These are phyloP conservation scores for Sussaba pulchella DNA, from an alignment of 2,888 invertebrate genomes.

Conservation along the genomic window DNA sequence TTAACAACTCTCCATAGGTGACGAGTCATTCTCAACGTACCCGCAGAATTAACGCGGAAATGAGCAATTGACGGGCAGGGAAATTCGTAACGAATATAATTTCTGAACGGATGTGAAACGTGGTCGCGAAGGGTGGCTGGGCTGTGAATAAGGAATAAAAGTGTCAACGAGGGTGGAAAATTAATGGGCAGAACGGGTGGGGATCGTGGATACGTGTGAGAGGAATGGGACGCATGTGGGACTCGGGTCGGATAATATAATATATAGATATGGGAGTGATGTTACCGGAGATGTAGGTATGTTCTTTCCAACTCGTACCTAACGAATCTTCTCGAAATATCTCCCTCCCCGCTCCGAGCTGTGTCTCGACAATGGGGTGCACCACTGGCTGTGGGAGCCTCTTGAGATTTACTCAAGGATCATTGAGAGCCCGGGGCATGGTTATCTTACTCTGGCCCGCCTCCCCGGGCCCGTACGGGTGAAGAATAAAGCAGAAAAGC, in stretches of 20 bases:
- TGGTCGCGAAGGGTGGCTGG: constrained; percentile 3
- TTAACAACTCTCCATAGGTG: no score
- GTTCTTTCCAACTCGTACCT: constrained; percentile 3
- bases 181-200: background rate
- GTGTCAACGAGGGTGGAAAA: constrained; percentile 7
- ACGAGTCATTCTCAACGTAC: no score
- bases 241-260: background rate
- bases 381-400: constrained; percentile 19
- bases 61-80: no score
- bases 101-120: constrained; percentile 14
- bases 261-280: constrained; percentile 34
- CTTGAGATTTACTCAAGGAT: constrained; percentile 62
- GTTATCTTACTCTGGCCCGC: constrained; percentile 9
- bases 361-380: constrained; percentile 46
- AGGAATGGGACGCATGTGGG: constrained; percentile 5
- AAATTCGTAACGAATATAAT: constrained; percentile 51
- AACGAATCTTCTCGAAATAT: constrained; percentile 22
- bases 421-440: constrained; percentile 31
- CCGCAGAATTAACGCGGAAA: no score
- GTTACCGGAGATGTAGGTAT: constrained; percentile 11
- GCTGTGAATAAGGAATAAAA: constrained; percentile 8
- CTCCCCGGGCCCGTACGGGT: constrained; percentile 2
- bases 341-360: background rate
- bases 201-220: background rate
- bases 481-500: constrained; percentile 57